Conservation (phyloP, 2,113 vertebrate genomes). For the Meles meles region DNA sequence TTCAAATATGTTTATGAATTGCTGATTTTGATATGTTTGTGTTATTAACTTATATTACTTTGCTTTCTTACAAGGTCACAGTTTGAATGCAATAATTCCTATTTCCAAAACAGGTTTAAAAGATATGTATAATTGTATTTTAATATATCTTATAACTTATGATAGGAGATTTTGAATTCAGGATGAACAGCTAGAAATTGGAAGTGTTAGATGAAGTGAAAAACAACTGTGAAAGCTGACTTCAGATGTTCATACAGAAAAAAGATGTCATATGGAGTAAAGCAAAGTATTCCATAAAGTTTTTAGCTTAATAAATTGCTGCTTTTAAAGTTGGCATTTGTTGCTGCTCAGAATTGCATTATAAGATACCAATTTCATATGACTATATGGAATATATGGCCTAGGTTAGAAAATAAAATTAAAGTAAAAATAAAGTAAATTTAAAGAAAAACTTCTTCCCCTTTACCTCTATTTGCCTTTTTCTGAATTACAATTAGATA, state of each 20-base stretch:
- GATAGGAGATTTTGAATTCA: background rate
- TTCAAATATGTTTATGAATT: slow-evolving; percentile 9
- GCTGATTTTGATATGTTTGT: background rate
- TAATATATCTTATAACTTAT: background rate
- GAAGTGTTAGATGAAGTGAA: background rate
- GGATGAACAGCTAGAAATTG: background rate
- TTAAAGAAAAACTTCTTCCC: background rate
- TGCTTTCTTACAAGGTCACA: background rate
- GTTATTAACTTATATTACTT: background rate
- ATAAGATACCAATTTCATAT: background rate
- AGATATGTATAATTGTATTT: background rate
- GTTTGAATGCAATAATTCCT: background rate
- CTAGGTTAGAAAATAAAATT: background rate
- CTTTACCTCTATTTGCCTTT: background rate
- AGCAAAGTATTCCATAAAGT: background rate
- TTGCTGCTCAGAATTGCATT: background rate
- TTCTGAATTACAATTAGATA: background rate
- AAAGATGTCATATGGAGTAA: background rate
- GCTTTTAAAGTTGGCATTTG: background rate
- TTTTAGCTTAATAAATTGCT: background rate
- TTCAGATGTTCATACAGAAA: background rate
- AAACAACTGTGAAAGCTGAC: background rate
- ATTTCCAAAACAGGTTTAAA: background rate
- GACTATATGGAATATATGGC: background rate
- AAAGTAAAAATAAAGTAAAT: background rate